Conservation (phyloP, 2,888 invertebrate genomes). For the Phrixothrix hirtus region DNA sequence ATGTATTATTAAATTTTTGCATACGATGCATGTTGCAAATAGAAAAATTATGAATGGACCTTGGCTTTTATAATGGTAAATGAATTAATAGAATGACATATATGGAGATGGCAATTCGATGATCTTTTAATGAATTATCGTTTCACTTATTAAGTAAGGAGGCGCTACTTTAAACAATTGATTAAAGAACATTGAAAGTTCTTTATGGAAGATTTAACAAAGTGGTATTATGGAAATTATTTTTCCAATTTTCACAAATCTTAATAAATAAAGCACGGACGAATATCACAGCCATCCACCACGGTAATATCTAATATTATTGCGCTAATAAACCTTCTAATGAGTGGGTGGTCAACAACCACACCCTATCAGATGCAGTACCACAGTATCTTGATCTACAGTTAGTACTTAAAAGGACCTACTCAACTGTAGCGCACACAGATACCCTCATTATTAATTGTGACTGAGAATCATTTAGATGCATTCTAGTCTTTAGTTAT, state of each 20-base stretch:
- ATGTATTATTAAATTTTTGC: neutral
- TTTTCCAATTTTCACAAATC: too few relatives aligned
- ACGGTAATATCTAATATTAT: slow-evolving; percentile 28
- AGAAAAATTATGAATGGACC: slow-evolving; percentile 7
- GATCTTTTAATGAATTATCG: neutral
- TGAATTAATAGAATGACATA: neutral
- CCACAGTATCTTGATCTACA: slow-evolving; percentile 5
- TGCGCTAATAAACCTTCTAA: slow-evolving; percentile 37
- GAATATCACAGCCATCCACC: slow-evolving; percentile 13
- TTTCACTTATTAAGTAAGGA: too few relatives aligned
- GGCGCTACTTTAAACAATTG: slow-evolving; percentile 5
- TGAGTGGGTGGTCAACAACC: slow-evolving; percentile 37
- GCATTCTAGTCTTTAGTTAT: too few relatives aligned
- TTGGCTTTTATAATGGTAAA: too few relatives aligned
- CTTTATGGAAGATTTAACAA: too few relatives aligned
- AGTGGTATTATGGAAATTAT: too few relatives aligned
- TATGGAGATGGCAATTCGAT: slow-evolving; percentile 6
- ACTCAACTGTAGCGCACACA: neutral
- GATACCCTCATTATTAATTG: neutral
- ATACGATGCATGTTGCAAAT: slow-evolving; percentile 1
- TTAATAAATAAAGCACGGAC: slow-evolving; percentile 22
- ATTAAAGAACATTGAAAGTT: too few relatives aligned
- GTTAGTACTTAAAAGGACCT: neutral
- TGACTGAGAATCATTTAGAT: too few relatives aligned
- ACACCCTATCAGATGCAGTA: slow-evolving; percentile 31